These are phyloP conservation scores for Tragelaphus buxtoni DNA, from an alignment of 2,113 vertebrate genomes.

Conservation along the genomic window DNA sequence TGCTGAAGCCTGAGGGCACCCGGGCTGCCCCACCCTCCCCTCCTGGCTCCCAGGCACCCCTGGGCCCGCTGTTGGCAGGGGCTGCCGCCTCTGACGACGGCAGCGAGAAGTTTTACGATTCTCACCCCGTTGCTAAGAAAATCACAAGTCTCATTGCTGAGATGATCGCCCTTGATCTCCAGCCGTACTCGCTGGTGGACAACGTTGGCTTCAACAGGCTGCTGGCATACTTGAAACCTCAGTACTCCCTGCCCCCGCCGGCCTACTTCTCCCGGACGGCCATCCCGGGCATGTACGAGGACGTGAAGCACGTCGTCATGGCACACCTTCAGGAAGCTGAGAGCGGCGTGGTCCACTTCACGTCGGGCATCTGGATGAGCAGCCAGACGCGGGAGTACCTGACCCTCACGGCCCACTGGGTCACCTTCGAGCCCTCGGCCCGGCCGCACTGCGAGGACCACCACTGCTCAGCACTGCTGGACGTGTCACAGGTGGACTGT, in stretches of 20 bases:
- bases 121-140: slow-evolving; percentile 96
- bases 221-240: slow-evolving; percentile 94
- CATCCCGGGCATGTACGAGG: slow-evolving; percentile 96
- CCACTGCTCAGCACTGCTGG: slow-evolving; percentile 93
- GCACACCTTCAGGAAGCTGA: slow-evolving; percentile 94
- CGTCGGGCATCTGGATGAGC: slow-evolving; percentile 94
- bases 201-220: slow-evolving; percentile 93
- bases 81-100: slow-evolving; percentile 82
- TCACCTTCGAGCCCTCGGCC: slow-evolving; percentile 89
- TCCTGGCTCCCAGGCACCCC: slow-evolving; percentile 77
- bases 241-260: slow-evolving; percentile 91
- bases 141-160: slow-evolving; percentile 96
- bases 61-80: slow-evolving; percentile 82
- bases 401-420: slow-evolving; percentile 96
- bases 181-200: slow-evolving; percentile 95
- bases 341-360: slow-evolving; percentile 94
- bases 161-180: slow-evolving; percentile 99
- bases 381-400: slow-evolving; percentile 96
- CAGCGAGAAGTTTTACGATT: slow-evolving; percentile 88
- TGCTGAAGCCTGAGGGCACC: slow-evolving; percentile 89
- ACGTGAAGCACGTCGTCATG: slow-evolving; percentile 90
- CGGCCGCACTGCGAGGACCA: slow-evolving; percentile 92
- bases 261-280: slow-evolving; percentile 96
- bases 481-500: slow-evolving; percentile 92
- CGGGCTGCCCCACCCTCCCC: slow-evolving; percentile 82